phyloP scores from a whole-genome alignment of 1,140 invertebrate species.

The Ericerus pela region DNA sequence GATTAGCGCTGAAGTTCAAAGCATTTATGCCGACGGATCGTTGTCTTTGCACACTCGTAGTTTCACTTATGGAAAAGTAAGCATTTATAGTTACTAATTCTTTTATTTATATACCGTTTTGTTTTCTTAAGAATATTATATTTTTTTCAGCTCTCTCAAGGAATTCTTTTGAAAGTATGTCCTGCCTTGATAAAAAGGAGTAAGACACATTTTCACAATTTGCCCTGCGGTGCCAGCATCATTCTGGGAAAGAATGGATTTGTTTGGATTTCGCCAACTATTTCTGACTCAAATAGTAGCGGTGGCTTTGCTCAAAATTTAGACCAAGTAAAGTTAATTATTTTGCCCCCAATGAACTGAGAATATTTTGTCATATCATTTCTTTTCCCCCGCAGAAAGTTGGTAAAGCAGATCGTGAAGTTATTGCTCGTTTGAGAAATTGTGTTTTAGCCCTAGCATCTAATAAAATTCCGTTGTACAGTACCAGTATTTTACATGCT shows the following conservation, averaged over 20 bases:
- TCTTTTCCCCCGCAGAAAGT: slow-evolving; percentile 43
- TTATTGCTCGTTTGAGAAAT: slow-evolving; percentile 74
- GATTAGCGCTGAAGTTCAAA: slow-evolving; percentile 94
- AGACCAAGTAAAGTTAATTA: slow-evolving; percentile 36
- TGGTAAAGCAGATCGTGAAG: slow-evolving; percentile 52
- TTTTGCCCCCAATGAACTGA: no score
- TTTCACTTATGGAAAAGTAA: slow-evolving; percentile 91
- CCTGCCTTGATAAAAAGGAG: slow-evolving; percentile 82
- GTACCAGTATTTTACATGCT: slow-evolving; percentile 80
- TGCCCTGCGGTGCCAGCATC: slow-evolving; percentile 75
- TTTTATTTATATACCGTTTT: not conserved
- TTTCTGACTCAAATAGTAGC: slow-evolving; percentile 45
- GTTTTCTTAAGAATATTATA: slow-evolving; percentile 9
- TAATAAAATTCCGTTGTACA: slow-evolving; percentile 76
- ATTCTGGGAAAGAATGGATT: slow-evolving; percentile 96
- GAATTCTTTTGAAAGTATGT: slow-evolving; percentile 78
- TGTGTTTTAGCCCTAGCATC: slow-evolving; percentile 72
- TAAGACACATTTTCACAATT: slow-evolving; percentile 92
- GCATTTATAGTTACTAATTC: slow-evolving; percentile 12
- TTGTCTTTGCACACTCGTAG: slow-evolving; percentile 89
- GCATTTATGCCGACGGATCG: slow-evolving; percentile 67
- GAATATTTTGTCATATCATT: not conserved
- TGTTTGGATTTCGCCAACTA: slow-evolving; percentile 78
- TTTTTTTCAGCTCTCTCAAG: slow-evolving; percentile 52
- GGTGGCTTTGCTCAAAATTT: slow-evolving; percentile 70